phyloP scores from a whole-genome alignment of 1,140 invertebrate genomes.

The Drosophila sturtevanti region DNA sequence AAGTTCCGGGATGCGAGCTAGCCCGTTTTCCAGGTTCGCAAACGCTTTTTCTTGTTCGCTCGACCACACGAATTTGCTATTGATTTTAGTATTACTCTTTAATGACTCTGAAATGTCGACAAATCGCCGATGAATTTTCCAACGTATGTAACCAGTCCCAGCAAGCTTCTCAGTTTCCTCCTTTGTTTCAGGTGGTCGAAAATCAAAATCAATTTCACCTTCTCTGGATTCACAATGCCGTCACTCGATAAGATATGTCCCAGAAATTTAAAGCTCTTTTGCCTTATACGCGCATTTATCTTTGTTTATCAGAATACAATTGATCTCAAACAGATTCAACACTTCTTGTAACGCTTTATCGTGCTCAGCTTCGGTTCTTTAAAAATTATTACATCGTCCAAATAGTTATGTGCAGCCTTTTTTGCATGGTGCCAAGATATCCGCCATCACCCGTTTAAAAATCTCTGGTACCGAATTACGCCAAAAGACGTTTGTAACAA shows the following conservation, averaged over 20 bases:
- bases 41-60: constrained; percentile 32
- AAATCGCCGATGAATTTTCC: too few relatives aligned
- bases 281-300: too few relatives aligned
- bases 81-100: constrained; percentile 16
- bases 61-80: constrained; percentile 17
- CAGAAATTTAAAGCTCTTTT: too few relatives aligned
- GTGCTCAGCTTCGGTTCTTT: too few relatives aligned
- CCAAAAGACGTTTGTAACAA: too few relatives aligned
- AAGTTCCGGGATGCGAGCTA: too few relatives aligned
- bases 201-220: constrained; percentile 32
- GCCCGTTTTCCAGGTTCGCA: constrained; percentile 23
- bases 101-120: constrained; percentile 49
- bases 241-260: too few relatives aligned
- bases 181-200: constrained; percentile 33
- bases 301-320: too few relatives aligned
- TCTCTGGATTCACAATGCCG: constrained; percentile 38
- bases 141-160: constrained; percentile 73
- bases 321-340: too few relatives aligned
- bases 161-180: constrained; percentile 72
- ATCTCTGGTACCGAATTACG: neutral
- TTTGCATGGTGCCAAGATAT: constrained; percentile 6
- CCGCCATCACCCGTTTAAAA: neutral
- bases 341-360: too few relatives aligned
- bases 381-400: too few relatives aligned
- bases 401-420: too few relatives aligned